Evolutionary conservation across 2,113 vertebrate genomes (phyloP), one percentile per base, ranked within the genome.

Genomic region (Typhlomys cinereus): DNA sequence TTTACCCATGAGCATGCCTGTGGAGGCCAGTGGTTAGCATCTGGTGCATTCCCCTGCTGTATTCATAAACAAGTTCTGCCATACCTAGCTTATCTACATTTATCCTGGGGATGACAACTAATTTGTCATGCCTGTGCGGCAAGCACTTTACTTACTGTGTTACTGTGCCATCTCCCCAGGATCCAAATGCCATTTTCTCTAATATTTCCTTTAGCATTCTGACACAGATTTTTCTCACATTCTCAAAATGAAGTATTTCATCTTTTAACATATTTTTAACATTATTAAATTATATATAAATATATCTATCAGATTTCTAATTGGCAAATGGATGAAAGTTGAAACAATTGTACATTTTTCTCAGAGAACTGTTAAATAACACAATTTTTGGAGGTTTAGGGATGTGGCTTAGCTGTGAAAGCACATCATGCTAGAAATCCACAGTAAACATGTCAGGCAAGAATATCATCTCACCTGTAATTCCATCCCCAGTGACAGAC

Each of bases 71-170:
- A n/a, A 10, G 9, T 17, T 23, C 6, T 62, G 44, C 23, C 41
- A 48, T n/a, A 12, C n/a, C 3, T 21, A 31, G 18, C 18, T 17
- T 23, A 12, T 57, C 0, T 15, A 3, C 4, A 1, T 48, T 41
- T 48, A 39, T 82, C 7, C 41, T 25, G 57, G 5, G 29, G 13
- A 25, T 64, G 4, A 0, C 5, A 9, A 46, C 41, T 25, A 48
- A 48, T n/a, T 1, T 1, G 18, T 48, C 44, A n/a, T 82, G 46
- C 20, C n/a, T 82, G 29, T 64, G 18, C 21, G 46, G 31, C 57
- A 64, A 64, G 29, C 10, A 34, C 31, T 1, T 46, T 81, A 64
- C 12, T 29, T 12, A 46, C 20, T 61, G 54, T 61, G 14, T 29
- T 12, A 46, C 20, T 61, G 54, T 61, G 14, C 25, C 29, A 17